Conservation (phyloP, 2,113 vertebrate species). For the Scomber scombrus region DNA sequence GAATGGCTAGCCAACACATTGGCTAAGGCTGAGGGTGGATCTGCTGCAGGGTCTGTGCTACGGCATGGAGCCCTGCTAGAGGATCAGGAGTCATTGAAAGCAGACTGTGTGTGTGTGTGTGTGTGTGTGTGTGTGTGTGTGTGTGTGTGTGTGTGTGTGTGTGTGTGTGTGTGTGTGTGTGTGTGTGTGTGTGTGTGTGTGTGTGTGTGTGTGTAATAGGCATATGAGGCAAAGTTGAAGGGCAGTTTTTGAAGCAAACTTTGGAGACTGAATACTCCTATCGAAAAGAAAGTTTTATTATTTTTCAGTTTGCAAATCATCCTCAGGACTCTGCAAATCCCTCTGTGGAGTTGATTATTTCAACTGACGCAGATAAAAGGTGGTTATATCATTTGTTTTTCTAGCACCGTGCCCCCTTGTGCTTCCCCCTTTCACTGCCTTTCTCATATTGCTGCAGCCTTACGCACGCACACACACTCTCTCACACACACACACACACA, state of each 20-base stretch:
- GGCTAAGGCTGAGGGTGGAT: constrained; percentile 92
- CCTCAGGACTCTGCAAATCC: neutral
- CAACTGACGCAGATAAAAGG: constrained; percentile 47
- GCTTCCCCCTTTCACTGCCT: constrained; percentile 33
- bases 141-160: neutral
- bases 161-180: neutral
- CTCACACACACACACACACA: constrained; percentile 17
- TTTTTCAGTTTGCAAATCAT: neutral
- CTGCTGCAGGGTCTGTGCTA: constrained; percentile 80
- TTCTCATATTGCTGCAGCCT: constrained; percentile 63
- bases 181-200: neutral
- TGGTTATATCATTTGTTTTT: constrained; percentile 77
- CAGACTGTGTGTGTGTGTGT: constrained; percentile 36
- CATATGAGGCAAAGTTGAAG: constrained; percentile 36
- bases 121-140: neutral
- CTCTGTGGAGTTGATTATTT: constrained; percentile 1
- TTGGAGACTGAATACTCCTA: neutral
- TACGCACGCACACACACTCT: constrained; percentile 16
- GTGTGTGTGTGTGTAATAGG: neutral
- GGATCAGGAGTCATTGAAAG: constrained; percentile 72
- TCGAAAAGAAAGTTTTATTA: constrained; percentile 13
- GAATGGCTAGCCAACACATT: constrained; percentile 89
- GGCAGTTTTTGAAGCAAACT: constrained; percentile 44
- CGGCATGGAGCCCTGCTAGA: constrained; percentile 83
- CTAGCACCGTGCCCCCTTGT: constrained; percentile 41